These are phyloP conservation scores for Cheilosia vernalis DNA, from an alignment of 2,888 invertebrate genomes.

Conservation along the genomic window DNA sequence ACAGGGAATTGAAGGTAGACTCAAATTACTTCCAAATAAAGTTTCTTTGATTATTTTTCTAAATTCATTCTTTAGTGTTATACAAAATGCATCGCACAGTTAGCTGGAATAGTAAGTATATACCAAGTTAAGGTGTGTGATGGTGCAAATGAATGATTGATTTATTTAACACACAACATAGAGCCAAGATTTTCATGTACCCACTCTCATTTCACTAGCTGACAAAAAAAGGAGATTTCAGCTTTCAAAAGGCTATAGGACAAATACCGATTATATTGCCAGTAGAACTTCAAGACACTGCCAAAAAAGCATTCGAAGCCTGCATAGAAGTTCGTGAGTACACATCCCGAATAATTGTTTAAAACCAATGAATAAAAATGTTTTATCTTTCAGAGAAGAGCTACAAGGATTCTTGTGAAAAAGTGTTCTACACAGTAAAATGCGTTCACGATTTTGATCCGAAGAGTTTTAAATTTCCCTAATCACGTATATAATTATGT, in stretches of 20 bases:
- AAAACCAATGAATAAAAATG: constrained; percentile 2
- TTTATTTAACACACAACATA: no score
- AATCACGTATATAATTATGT: constrained; percentile 50
- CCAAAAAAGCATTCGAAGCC: constrained; percentile 76
- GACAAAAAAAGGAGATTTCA: constrained; percentile 81
- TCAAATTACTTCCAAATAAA: not conserved
- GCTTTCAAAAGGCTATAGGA: constrained; percentile 79
- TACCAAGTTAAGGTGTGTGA: no score
- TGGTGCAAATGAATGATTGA: no score
- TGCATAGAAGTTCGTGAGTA: constrained; percentile 81
- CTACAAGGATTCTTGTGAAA: constrained; percentile 80
- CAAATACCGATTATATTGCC: constrained; percentile 81
- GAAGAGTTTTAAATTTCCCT: constrained; percentile 80
- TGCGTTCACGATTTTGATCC: constrained; percentile 80
- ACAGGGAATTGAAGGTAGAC: constrained; percentile 79
- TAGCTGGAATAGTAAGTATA: constrained; percentile 80
- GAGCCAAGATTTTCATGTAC: not conserved
- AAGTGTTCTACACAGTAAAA: constrained; percentile 79
- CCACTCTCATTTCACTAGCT: constrained; percentile 73
- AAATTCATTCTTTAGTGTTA: constrained; percentile 79
- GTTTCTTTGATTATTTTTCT: not conserved
- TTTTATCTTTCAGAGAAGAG: constrained; percentile 77
- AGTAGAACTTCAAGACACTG: constrained; percentile 78
- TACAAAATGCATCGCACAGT: constrained; percentile 80
- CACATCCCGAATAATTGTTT: not conserved